phyloP scores from a whole-genome alignment of 1,140 invertebrate genomes.

The Drosophila saltans region DNA sequence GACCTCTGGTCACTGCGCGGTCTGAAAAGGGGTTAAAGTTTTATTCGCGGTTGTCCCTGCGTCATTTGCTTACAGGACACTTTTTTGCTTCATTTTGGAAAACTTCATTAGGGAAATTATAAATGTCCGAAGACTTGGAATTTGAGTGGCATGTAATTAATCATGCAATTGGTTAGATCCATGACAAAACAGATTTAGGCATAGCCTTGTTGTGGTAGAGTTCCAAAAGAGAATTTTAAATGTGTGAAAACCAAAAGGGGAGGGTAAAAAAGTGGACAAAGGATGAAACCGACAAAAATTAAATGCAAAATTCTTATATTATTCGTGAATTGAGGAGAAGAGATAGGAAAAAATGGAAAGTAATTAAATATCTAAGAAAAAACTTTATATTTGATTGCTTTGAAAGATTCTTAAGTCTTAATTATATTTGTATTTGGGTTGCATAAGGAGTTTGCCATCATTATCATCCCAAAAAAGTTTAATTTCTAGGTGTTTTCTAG shows the following conservation, averaged over 20 bases:
- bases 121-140: conserved; percentile 24
- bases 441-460: too few species aligned
- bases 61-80: conserved; percentile 38
- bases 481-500: too few species aligned
- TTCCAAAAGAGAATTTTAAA: not conserved
- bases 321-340: too few species aligned
- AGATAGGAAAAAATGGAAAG: too few species aligned
- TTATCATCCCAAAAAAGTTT: too few species aligned
- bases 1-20: conserved; percentile 48
- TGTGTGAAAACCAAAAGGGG: conserved; percentile 12
- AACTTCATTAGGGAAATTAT: conserved; percentile 39
- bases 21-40: conserved; percentile 54
- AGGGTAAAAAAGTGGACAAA: conserved; percentile 47
- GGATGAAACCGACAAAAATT: conserved; percentile 46
- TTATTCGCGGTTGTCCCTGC: conserved; percentile 60
- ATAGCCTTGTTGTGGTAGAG: conserved; percentile 32
- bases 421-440: too few species aligned
- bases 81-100: conserved; percentile 23
- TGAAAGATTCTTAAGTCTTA: too few species aligned
- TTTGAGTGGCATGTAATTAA: conserved; percentile 56
- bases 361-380: too few species aligned
- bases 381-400: too few species aligned
- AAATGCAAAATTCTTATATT: conserved; percentile 29
- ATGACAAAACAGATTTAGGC: conserved; percentile 61
- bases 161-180: conserved; percentile 69